phyloP scores from a whole-genome alignment of 2,113 vertebrate species.

The Macquaria ambigua region DNA sequence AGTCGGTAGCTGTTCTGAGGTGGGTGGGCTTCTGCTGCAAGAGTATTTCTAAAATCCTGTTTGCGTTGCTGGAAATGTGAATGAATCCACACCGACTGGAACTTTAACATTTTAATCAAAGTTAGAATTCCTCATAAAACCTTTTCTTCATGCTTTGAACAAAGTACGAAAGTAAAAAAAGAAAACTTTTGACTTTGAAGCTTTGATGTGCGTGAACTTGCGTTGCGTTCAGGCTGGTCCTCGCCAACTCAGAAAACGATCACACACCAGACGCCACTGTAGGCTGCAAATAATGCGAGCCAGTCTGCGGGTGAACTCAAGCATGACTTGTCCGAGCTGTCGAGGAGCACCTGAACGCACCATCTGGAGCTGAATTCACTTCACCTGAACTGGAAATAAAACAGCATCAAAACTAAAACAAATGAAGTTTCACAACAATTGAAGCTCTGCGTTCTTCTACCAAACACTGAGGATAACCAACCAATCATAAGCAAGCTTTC shows the following conservation, averaged over 20 bases:
- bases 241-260: neutral
- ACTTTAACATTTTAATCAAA: constrained; percentile 44
- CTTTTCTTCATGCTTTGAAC: constrained; percentile 13
- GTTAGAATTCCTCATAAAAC: constrained; percentile 17
- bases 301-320: neutral
- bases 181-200: neutral
- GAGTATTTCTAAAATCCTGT: neutral
- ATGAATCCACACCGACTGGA: neutral
- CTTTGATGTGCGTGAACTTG: neutral
- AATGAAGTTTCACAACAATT: neutral
- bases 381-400: neutral
- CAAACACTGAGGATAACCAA: neutral
- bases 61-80: neutral
- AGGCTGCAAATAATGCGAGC: neutral
- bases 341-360: neutral
- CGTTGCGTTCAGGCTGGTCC: neutral
- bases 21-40: neutral
- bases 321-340: neutral
- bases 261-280: neutral
- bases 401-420: neutral
- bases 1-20: neutral
- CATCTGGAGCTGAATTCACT: neutral
- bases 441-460: neutral
- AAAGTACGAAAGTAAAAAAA: constrained; percentile 13
- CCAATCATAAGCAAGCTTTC: neutral